Base-by-base conservation (phyloP, 2,797 vertebrate genomes). In the Cossypha polioptera region DNA sequence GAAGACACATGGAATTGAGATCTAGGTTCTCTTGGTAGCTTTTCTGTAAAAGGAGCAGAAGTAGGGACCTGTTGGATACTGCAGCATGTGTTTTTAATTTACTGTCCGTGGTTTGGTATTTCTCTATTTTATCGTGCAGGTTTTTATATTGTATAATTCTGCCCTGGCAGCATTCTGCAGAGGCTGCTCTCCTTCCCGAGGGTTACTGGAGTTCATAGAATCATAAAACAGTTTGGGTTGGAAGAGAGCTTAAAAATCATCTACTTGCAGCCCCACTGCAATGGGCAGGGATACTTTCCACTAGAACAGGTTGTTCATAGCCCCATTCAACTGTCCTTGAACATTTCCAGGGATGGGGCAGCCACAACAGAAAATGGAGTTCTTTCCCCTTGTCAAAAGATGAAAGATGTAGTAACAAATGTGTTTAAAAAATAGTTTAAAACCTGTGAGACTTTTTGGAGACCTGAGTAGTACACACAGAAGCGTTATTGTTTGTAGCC, bases 361-460 rank as follows among this genome's bases (percentile, higher is more conserved):
- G 31, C 14, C 14, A 63, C 28, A 33, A 22, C 6, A 76, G 7
- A 45, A 69, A 63, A 38, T 16, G 5, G 6, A 66, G 6, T 8
- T 28, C 20, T 36, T 58, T 57, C 16, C 18, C 11, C 25, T 35
- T 76, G 3, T 43, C 0, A 0, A 11, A 77, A 76, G 13, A 47
- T 21, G 13, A 50, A 79, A 69, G 2, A 3, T 47, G 3, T 12
- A 42, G 15, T 15, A 82, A 65, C 6, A 78, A 8, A 11, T 31
- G 1, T 19, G 3, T 28, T 67, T 59, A 10, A 63, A 79, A 58
- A 65, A 26, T 7, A 16, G 2, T 33, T 68, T 77, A 21, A 80
- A 77, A 75, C 2, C 14, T 57, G 8, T 36, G 40, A 59, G 31
- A 59, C 4, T 11, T 66, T 73, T 71, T 47, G 4, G 33, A 69